Evolutionary conservation across 2,888 invertebrate species (phyloP).

Genomic region (Scaptomyza parva): DNA sequence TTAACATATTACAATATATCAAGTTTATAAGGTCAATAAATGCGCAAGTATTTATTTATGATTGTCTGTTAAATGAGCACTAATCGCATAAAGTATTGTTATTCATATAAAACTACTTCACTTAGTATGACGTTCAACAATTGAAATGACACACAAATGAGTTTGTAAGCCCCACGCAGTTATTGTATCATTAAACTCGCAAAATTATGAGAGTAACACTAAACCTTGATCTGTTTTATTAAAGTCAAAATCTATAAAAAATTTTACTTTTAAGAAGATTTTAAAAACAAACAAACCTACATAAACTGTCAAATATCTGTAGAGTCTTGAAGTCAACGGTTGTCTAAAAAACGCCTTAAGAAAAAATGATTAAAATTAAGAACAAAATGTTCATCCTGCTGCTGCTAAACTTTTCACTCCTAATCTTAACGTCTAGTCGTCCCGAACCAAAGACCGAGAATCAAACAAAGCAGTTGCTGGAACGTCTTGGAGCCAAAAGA

Average conservation of each 20-base stretch:
- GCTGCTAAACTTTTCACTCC: background rate
- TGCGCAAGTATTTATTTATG: no score
- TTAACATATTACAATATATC: no score
- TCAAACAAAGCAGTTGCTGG: constrained; percentile 30
- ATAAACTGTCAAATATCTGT: background rate
- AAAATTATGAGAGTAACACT: background rate
- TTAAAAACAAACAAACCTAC: background rate
- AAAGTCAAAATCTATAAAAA: constrained; percentile 9
- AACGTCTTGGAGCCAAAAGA: constrained; percentile 7
- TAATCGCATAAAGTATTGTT: no score
- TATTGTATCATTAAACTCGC: background rate
- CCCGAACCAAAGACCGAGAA: constrained; percentile 5
- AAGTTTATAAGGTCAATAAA: no score
- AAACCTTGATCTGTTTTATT: constrained; percentile 1
- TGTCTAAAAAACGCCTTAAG: background rate
- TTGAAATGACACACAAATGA: no score
- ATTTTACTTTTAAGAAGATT: constrained; percentile 9
- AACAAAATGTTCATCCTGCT: constrained; percentile 22
- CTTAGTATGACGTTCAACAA: no score
- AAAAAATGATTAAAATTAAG: no score
- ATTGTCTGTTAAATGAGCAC: no score
- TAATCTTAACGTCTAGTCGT: background rate
- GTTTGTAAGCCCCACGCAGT: constrained; percentile 4
- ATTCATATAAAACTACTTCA: no score
- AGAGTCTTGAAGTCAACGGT: background rate